Evolutionary conservation across 2,888 invertebrate species (phyloP), one percentile per base, ranked within the genome.

Genomic region (Mesorhabditis spiculigera): DNA sequence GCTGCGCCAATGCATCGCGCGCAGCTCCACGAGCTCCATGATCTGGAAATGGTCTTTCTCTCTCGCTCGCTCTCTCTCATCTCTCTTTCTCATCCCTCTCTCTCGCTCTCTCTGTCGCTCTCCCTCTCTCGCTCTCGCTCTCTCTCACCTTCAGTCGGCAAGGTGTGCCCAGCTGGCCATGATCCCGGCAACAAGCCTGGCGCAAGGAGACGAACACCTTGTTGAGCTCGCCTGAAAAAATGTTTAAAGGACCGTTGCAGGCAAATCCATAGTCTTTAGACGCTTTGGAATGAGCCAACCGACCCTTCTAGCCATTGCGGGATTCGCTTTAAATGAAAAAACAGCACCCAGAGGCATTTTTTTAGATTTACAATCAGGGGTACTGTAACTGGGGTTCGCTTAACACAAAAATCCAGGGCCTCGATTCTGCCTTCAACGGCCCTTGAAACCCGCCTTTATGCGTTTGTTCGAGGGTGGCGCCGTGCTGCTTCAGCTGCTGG

Each of bases 1-100:
- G 75, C 91, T 91, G 86, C 92, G 91, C 95, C 95, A 95, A 86
- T 92, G 91, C 88, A 92, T 92, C 75, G 94, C 94, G 86, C 95
- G 90, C 86, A 95, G 89, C 89, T 95, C 95, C 83, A 95, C 93
- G 76, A 95, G 89, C 89, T 95, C 94, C 86, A 95, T 91, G 85
- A 95, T 90, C 87, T 66, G 64, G 6, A 70, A 28, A 28, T 28
- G 28, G 28, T 28, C 28, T 28, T 28, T 43, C 44, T 65, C 65
- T 1, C 28, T 43, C 44, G 61, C 65, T 1, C 28, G 28, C 28
- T 28, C 28, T 28, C 28, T 28, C 28, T 28, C n/a, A n/a, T 28
- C 6, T 28, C 6, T 63, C 16, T 44, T 44, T 44, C 13, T 4
- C 43, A 5, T 58, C 61, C 5, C 5, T 67, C 42, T 67, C 58